Conservation (phyloP, 2,797 vertebrate genomes). For the Sebastes kiyomatsui region DNA sequence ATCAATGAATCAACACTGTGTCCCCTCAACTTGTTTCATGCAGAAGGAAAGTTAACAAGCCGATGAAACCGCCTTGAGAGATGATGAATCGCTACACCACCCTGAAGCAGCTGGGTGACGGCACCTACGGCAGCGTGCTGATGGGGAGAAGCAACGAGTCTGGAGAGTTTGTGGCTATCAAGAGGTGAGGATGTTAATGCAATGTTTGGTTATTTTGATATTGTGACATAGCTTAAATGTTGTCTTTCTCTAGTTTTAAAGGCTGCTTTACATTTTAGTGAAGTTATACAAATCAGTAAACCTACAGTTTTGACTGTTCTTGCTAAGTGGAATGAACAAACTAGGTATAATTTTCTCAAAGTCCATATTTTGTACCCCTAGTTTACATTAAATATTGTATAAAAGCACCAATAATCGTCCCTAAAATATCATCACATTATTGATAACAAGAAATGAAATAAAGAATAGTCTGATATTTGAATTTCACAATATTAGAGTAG, state of each 20-base stretch:
- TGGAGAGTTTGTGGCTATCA: slow-evolving; percentile 97
- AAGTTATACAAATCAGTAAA: neutral
- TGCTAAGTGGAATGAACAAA: neutral
- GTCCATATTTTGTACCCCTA: neutral
- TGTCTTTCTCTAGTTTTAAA: neutral
- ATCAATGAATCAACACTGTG: slow-evolving; percentile 6
- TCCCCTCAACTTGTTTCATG: neutral
- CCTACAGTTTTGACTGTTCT: neutral
- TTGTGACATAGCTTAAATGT: neutral
- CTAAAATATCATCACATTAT: neutral
- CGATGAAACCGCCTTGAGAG: slow-evolving; percentile 58
- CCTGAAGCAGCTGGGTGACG: slow-evolving; percentile 93
- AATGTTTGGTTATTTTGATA: neutral
- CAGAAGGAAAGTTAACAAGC: slow-evolving; percentile 32
- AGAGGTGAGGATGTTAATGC: slow-evolving; percentile 83
- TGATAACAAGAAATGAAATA: neutral
- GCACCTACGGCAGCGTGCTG: slow-evolving; percentile 95
- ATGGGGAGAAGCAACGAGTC: slow-evolving; percentile 97
- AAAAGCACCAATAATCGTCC: neutral
- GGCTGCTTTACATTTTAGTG: neutral
- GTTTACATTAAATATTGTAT: neutral
- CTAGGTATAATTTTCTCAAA: neutral
- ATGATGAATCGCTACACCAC: slow-evolving; percentile 97
- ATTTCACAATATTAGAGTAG: neutral
- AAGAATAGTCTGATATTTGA: neutral